Conservation (phyloP, 2,113 vertebrate genomes). For the Coreoperca whiteheadi region DNA sequence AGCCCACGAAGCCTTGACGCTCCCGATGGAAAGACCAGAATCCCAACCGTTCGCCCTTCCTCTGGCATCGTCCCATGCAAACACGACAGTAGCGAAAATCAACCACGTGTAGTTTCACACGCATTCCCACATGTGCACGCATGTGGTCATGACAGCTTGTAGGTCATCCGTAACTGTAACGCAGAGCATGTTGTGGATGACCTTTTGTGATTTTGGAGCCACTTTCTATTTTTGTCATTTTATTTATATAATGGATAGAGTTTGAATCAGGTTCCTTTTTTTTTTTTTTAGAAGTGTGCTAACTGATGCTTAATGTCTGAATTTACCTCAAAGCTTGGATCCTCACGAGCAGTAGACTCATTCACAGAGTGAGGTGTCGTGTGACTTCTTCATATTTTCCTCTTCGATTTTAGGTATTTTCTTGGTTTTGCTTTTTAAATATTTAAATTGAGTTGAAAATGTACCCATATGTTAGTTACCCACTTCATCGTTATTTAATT, state of each 20-base stretch:
- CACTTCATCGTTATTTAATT: neutral
- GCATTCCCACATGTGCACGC: slow-evolving; percentile 22
- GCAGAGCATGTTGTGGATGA: slow-evolving; percentile 37
- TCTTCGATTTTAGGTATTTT: neutral
- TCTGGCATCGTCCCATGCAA: slow-evolving; percentile 27
- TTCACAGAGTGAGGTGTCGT: slow-evolving; percentile 8
- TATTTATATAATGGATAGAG: slow-evolving; percentile 65
- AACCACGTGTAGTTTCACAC: slow-evolving; percentile 35
- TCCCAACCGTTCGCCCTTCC: slow-evolving; percentile 24
- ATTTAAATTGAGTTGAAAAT: slow-evolving; percentile 9
- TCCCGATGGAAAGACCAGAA: slow-evolving; percentile 58
- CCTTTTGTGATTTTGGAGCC: slow-evolving; percentile 43
- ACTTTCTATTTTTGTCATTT: slow-evolving; percentile 42
- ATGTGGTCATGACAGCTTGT: slow-evolving; percentile 44
- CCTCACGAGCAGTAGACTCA: neutral
- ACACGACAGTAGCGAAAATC: slow-evolving; percentile 41
- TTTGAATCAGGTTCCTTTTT: slow-evolving; percentile 26
- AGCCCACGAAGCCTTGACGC: slow-evolving; percentile 88
- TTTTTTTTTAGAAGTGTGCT: slow-evolving; percentile 27
- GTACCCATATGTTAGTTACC: neutral
- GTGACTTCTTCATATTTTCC: neutral
- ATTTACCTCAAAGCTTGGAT: slow-evolving; percentile 24
- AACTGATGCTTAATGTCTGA: slow-evolving; percentile 26
- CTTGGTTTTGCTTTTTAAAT: slow-evolving; percentile 38
- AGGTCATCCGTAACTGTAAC: slow-evolving; percentile 20